phyloP scores from a whole-genome alignment of 2,797 vertebrate species.

The Remorina albescens region DNA sequence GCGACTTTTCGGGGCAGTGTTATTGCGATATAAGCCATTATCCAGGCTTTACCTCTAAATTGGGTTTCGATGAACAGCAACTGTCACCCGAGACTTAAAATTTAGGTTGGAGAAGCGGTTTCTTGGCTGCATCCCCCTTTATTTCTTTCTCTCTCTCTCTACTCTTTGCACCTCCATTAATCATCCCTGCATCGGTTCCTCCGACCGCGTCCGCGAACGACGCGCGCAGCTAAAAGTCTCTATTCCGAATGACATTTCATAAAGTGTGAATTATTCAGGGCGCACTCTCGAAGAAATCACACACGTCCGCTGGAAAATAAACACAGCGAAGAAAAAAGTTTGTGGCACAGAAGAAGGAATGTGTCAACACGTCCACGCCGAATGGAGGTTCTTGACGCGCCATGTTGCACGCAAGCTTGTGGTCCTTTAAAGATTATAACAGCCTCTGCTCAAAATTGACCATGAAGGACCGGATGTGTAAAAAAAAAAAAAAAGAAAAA shows the following conservation, averaged over 20 bases:
- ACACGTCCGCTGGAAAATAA: conserved; percentile 12
- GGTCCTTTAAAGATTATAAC: conserved; percentile 48
- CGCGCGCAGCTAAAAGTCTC: conserved; percentile 15
- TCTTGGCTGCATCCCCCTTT: neutral
- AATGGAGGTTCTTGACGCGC: neutral
- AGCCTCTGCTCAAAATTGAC: conserved; percentile 31
- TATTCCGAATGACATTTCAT: conserved; percentile 24
- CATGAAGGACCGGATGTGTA: conserved; percentile 26
- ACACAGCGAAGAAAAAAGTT: neutral
- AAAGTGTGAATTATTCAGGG: conserved; percentile 51
- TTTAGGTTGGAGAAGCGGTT: neutral
- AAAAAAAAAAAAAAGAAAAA: too few relatives aligned
- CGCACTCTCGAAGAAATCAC: conserved; percentile 10
- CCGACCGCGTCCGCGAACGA: conserved; percentile 14
- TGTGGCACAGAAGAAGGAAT: conserved; percentile 2
- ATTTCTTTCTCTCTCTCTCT: too few relatives aligned
- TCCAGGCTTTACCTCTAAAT: neutral
- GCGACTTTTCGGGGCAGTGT: neutral
- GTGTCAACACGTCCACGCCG: neutral
- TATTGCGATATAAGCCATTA: neutral
- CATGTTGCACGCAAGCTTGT: conserved; percentile 24
- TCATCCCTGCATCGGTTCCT: conserved; percentile 47
- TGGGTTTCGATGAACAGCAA: neutral
- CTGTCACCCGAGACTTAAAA: neutral
- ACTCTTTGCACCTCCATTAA: too few relatives aligned